These are phyloP conservation scores for Ditylenchus dipsaci DNA, from an alignment of 1,140 invertebrate genomes.

Conservation along the genomic window DNA sequence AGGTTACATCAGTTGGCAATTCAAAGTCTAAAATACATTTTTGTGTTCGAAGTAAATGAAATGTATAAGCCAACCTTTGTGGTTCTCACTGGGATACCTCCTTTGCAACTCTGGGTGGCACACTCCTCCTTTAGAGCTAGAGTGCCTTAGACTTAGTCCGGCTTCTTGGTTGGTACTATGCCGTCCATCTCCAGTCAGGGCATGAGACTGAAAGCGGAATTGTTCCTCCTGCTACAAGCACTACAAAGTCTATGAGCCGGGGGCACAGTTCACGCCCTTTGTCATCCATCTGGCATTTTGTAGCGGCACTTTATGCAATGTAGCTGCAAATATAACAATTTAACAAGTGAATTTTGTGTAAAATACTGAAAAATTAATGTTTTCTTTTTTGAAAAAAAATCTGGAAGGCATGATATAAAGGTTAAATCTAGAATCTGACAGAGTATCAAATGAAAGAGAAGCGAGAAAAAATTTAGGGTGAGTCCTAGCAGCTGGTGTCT, in stretches of 20 bases:
- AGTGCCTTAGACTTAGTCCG: neutral
- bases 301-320: conserved; percentile 1
- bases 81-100: conserved; percentile 92
- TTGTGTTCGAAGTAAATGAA: neutral
- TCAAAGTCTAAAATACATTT: conserved; percentile 72
- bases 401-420: too few species aligned
- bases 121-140: conserved; percentile 31
- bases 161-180: neutral
- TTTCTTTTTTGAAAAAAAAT: too few species aligned
- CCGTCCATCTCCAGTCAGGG: conserved; percentile 59
- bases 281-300: conserved; percentile 42
- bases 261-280: conserved; percentile 61
- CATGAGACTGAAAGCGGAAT: conserved; percentile 58
- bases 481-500: too few species aligned
- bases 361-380: too few species aligned
- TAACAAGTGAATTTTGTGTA: too few species aligned
- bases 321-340: too few species aligned
- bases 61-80: conserved; percentile 60
- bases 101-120: conserved; percentile 82
- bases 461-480: too few species aligned
- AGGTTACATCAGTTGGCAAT: conserved; percentile 91
- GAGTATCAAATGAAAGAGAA: too few species aligned
- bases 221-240: conserved; percentile 82
- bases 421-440: too few species aligned
- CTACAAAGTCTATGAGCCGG: conserved; percentile 79